phyloP scores from a whole-genome alignment of 1,140 invertebrate genomes.

The Apocrypta bakeri region DNA sequence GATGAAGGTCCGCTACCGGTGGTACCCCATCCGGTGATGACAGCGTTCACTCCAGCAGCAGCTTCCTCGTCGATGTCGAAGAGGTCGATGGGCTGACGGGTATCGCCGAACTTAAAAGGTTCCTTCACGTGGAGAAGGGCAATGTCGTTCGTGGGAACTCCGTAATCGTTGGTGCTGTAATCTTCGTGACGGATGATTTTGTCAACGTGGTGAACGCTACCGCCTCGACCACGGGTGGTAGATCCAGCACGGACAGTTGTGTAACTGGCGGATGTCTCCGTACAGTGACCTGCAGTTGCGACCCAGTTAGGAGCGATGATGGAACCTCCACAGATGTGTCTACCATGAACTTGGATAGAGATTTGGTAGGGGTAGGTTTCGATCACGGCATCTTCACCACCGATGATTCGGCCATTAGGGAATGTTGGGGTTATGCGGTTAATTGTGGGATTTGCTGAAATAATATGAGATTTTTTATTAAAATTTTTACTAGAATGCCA shows the following conservation, averaged over 20 bases:
- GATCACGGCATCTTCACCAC: slow-evolving; percentile 75
- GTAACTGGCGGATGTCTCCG: slow-evolving; percentile 66
- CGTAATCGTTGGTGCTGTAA: slow-evolving; percentile 60
- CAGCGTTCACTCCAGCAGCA: slow-evolving; percentile 53
- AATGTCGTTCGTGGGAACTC: slow-evolving; percentile 76
- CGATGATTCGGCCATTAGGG: slow-evolving; percentile 75
- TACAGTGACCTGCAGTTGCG: slow-evolving; percentile 79
- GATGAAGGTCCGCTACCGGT: not conserved
- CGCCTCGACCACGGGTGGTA: slow-evolving; percentile 63
- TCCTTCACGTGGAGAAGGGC: slow-evolving; percentile 71
- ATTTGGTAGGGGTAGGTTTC: slow-evolving; percentile 78
- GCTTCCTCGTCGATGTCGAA: slow-evolving; percentile 51
- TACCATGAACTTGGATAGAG: slow-evolving; percentile 71
- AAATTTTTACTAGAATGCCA: too few relatives aligned
- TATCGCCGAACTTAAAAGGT: slow-evolving; percentile 54
- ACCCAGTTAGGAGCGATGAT: slow-evolving; percentile 76
- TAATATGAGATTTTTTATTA: too few relatives aligned
- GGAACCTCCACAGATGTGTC: slow-evolving; percentile 78
- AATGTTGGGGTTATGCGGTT: not conserved
- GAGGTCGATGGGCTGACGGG: slow-evolving; percentile 49
- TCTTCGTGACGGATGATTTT: slow-evolving; percentile 70
- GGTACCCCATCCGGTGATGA: slow-evolving; percentile 70
- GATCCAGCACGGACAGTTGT: slow-evolving; percentile 69
- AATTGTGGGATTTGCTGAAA: too few relatives aligned
- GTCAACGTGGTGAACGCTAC: slow-evolving; percentile 60